A percentile compares a stretch with the other conserved stretches of the same genome.
phyloP scores from a whole-genome alignment of 2,113 vertebrate genomes.

The Pantherophis guttatus region DNA sequence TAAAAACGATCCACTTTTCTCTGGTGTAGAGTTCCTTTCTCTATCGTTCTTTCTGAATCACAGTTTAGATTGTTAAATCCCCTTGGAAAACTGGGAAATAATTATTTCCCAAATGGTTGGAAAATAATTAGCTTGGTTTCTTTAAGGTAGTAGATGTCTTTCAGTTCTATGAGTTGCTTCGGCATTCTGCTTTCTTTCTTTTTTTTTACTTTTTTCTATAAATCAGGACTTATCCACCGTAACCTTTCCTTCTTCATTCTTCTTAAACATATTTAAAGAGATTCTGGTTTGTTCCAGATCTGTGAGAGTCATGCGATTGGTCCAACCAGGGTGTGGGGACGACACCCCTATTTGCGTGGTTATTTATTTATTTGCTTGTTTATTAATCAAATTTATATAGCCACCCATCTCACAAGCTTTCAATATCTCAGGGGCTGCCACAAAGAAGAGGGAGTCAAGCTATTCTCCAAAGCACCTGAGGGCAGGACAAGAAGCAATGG shows the following conservation, averaged over 20 bases:
- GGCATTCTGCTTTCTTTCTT: neutral
- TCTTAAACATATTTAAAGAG: neutral
- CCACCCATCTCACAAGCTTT: neutral
- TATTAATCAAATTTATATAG: neutral
- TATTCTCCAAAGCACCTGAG: too few species aligned
- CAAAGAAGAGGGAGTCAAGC: too few species aligned
- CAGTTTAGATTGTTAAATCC: neutral
- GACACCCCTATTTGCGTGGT: neutral
- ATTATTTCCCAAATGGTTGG: neutral
- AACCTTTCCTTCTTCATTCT: neutral
- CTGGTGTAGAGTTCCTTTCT: neutral
- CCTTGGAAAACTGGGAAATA: neutral
- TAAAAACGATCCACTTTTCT: neutral
- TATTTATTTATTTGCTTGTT: neutral
- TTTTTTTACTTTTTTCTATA: neutral
- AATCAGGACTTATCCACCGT: neutral
- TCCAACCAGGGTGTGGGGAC: neutral
- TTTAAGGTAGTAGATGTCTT: neutral
- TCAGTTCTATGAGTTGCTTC: neutral
- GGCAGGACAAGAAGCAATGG: too few species aligned
- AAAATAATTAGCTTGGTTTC: neutral
- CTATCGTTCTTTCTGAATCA: neutral
- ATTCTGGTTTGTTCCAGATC: neutral
- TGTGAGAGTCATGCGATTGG: neutral
- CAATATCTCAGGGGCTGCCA: neutral